phyloP scores from a whole-genome alignment of 2,888 invertebrate genomes.

The Ptychoptera contaminata region DNA sequence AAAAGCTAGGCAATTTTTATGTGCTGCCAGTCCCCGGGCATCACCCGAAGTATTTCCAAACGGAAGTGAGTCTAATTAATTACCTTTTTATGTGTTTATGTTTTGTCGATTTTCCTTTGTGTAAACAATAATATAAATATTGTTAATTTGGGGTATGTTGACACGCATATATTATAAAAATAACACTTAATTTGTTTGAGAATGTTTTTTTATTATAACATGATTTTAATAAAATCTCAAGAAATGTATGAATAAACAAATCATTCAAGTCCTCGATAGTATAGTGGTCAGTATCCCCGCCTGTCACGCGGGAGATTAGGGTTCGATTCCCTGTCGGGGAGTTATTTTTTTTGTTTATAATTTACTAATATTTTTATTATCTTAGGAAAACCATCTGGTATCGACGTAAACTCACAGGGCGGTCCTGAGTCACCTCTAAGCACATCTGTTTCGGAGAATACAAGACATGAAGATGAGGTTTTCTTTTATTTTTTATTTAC shows the following conservation, averaged over 20 bases:
- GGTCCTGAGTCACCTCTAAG: conserved; percentile 27
- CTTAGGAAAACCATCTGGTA: conserved; percentile 23
- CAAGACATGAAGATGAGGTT: conserved; percentile 29
- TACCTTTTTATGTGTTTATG: not conserved
- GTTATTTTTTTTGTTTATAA: conserved; percentile 3
- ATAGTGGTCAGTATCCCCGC: conserved; percentile 11
- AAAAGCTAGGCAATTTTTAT: conserved; percentile 55
- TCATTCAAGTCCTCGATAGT: conserved; percentile 6
- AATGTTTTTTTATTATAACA: too few species aligned
- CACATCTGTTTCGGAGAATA: conserved; percentile 21
- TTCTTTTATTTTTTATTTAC: not conserved
- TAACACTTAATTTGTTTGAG: too few species aligned
- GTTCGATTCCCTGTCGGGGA: conserved; percentile 10
- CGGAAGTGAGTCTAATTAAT: conserved; percentile 42
- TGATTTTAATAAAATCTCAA: too few species aligned
- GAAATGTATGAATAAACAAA: too few species aligned
- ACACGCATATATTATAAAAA: too few species aligned
- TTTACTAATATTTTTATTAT: not conserved
- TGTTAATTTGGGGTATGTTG: not conserved
- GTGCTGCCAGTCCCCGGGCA: conserved; percentile 40
- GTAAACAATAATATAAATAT: not conserved
- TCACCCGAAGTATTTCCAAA: conserved; percentile 59
- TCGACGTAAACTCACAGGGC: conserved; percentile 24
- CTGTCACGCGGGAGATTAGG: conserved; percentile 11
- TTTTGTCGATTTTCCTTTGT: not conserved